Evolutionary conservation across 2,113 vertebrate species (phyloP).

Genomic region (Pollachius pollachius): DNA sequence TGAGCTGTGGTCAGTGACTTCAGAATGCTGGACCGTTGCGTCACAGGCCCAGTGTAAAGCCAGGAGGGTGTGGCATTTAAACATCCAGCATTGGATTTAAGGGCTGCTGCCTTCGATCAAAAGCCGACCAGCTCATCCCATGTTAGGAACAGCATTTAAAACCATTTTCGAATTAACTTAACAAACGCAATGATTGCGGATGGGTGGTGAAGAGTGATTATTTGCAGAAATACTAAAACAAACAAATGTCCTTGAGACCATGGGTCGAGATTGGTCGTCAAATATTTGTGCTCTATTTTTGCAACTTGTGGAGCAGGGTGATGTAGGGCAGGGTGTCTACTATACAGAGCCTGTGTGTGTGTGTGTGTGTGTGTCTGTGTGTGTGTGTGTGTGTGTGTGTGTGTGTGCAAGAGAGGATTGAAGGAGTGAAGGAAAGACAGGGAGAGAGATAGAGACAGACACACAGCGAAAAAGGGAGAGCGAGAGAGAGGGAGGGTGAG

Average conservation of each 20-base stretch:
- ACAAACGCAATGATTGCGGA: no score
- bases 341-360: conserved; percentile 12
- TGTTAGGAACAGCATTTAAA: no score
- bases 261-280: conserved; percentile 18
- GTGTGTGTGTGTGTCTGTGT: conserved; percentile 19
- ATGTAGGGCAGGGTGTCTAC: conserved; percentile 14
- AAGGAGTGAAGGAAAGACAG: background rate
- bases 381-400: conserved; percentile 13
- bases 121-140: no score
- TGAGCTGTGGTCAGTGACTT: no score
- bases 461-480: background rate
- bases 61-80: no score
- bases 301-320: conserved; percentile 22
- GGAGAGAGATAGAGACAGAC: background rate
- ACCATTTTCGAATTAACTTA: no score
- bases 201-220: no score
- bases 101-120: background rate
- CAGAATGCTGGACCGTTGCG: no score
- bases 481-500: background rate
- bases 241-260: no score
- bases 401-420: background rate
- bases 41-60: no score
- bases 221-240: no score
- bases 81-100: no score
- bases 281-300: conserved; percentile 27